Evolutionary conservation across 2,888 invertebrate species (phyloP).

Genomic region (Meliscaeva auricollis): DNA sequence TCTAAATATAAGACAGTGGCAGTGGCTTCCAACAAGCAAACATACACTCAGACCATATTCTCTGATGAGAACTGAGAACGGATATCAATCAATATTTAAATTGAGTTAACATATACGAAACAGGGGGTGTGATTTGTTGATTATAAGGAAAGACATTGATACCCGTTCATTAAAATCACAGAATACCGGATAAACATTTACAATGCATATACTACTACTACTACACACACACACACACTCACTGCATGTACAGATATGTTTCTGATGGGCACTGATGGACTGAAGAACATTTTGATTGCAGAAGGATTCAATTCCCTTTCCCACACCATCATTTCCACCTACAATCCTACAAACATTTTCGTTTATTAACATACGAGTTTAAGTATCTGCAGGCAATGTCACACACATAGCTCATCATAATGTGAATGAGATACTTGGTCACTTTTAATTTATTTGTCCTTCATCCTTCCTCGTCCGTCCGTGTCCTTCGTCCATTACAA

Average conservation of each 20-base stretch:
- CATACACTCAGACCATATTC: slow-evolving; percentile 22
- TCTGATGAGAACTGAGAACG: slow-evolving; percentile 56
- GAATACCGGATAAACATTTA: slow-evolving; percentile 68
- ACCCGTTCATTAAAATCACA: slow-evolving; percentile 75
- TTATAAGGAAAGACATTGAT: slow-evolving; percentile 76
- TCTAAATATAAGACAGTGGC: background rate
- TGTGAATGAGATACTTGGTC: slow-evolving; percentile 66
- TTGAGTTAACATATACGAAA: slow-evolving; percentile 72
- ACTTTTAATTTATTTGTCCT: slow-evolving; percentile 69
- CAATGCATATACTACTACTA: slow-evolving; percentile 23
- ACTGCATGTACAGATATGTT: background rate
- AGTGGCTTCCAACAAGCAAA: slow-evolving; percentile 48
- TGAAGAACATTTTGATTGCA: slow-evolving; percentile 25
- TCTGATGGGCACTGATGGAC: background rate
- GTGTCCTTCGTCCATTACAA: background rate
- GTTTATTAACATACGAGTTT: slow-evolving; percentile 1
- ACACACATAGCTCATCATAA: slow-evolving; percentile 40
- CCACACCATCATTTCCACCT: background rate
- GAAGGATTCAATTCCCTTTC: slow-evolving; percentile 33
- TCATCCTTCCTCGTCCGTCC: background rate
- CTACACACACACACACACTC: slow-evolving; percentile 6
- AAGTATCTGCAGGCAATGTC: slow-evolving; percentile 26
- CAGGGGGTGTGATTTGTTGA: slow-evolving; percentile 73
- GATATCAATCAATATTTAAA: slow-evolving; percentile 76
- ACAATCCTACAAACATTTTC: slow-evolving; percentile 14